Conservation (phyloP, 2,797 vertebrate species). For the Squalus acanthias region DNA sequence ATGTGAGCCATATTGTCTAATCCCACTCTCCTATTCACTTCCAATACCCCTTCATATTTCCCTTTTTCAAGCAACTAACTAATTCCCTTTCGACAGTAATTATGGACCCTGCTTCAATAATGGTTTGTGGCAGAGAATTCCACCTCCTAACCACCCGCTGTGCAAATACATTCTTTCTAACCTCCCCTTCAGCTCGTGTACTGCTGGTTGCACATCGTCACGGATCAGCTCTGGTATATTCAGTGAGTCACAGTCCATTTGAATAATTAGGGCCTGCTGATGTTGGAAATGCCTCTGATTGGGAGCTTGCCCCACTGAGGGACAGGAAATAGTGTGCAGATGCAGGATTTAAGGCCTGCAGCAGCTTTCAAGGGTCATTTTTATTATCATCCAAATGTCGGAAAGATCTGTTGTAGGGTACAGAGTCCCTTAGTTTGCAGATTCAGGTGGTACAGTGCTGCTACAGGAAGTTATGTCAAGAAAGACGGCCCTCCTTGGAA, state of each 20-base stretch:
- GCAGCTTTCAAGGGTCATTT: background rate
- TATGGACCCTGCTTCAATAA: background rate
- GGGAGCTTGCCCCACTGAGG: background rate
- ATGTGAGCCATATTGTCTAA: background rate
- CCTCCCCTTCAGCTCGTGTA: background rate
- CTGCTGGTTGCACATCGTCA: background rate
- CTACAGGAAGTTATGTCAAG: background rate
- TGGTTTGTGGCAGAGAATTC: background rate
- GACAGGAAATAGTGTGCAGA: background rate
- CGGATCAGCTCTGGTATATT: background rate
- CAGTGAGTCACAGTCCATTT: background rate
- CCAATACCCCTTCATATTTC: background rate
- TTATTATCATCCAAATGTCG: background rate
- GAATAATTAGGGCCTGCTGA: background rate
- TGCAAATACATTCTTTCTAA: background rate
- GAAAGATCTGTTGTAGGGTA: background rate
- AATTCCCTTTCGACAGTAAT: background rate
- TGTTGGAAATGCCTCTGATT: background rate
- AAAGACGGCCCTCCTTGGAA: background rate
- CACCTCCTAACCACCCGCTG: background rate
- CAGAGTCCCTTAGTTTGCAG: background rate
- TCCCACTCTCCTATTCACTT: background rate
- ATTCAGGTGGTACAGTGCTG: background rate
- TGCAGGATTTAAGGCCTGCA: background rate
- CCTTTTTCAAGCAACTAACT: background rate